Conservation (phyloP, 2,113 vertebrate species). For the Eulacestoma nigropectus region DNA sequence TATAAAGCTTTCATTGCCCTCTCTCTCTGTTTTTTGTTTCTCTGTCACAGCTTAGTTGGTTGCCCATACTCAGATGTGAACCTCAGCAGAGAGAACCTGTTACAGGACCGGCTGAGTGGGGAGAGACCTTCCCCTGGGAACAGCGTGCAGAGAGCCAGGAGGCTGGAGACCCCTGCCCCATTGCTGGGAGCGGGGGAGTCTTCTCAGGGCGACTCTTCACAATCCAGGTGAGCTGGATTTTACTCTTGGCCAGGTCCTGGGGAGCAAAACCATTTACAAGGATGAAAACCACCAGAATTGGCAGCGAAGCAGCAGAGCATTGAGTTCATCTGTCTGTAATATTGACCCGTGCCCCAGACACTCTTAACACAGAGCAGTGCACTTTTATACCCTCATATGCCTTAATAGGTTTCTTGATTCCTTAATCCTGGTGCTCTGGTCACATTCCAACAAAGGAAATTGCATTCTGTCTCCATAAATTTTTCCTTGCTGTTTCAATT, state of each 20-base stretch:
- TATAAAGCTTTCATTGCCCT: background rate
- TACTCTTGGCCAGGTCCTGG: background rate
- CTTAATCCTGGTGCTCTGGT: conserved; percentile 48
- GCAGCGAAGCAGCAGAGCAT: background rate
- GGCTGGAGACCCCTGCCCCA: conserved; percentile 27
- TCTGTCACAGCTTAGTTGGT: conserved; percentile 75
- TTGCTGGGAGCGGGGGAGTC: background rate
- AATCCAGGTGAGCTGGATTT: conserved; percentile 63
- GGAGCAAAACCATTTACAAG: background rate
- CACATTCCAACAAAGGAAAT: conserved; percentile 47
- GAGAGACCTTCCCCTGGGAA: conserved; percentile 69
- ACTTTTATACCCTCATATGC: background rate
- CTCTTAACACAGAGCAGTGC: background rate
- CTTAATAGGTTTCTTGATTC: conserved; percentile 48
- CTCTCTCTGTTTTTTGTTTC: background rate
- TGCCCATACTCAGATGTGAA: conserved; percentile 87
- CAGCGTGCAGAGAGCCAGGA: conserved; percentile 65
- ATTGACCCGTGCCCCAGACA: background rate
- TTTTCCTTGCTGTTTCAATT: conserved; percentile 30
- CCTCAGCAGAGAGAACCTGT: conserved; percentile 78
- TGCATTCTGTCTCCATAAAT: conserved; percentile 40
- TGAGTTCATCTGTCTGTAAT: background rate
- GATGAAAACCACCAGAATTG: background rate
- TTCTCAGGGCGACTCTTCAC: conserved; percentile 64
- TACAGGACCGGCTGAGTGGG: conserved; percentile 83